Evolutionary conservation across 2,888 invertebrate genomes (phyloP), one percentile per base, ranked within the genome.

Genomic region (Napeogenes sylphis): DNA sequence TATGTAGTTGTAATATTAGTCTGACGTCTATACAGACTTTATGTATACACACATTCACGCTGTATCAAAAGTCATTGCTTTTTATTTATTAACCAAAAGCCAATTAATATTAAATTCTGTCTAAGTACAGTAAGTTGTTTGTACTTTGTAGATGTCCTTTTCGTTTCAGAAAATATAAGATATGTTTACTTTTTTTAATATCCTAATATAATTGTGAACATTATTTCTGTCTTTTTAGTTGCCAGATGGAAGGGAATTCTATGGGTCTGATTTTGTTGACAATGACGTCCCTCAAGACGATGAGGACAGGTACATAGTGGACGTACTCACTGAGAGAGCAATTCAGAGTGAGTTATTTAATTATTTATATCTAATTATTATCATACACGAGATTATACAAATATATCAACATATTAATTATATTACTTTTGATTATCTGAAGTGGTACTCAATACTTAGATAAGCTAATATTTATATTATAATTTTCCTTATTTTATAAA

Each of bases 301-400:
- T 21, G 89, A 88, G 68, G 76, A 85, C 30, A 79, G 87, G 5
- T 90, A 90, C 63, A 78, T 86, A 30, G 81, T 88, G 2, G 90
- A 90, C 62, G 84, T 87, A 21, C 73, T 90, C 30, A 90, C 90
- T 47, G 85, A 89, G 56, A 78, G 83, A 73, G 87, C 89, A 33
- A 68, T 85, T 59, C 75, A 80, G 68, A 80, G 90, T 90, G 76
- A 81, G 82, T 79, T 67, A 61, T 58, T 62, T 55, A 13, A 46
- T 38, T n/a, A 45, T 54, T 6, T 8, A 56, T 32, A 32, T 32
- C 30, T 45, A 53, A 14, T 13, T 45, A 53, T 6, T 38, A 21
- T 21, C 21, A 21, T 21, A 21, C 21, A 21, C 21, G 21, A 21
- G 21, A 55, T 42, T 53, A 59, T 53, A 8, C 35, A 45, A 38